Evolutionary conservation across 2,113 vertebrate genomes (phyloP), one percentile per base, ranked within the genome.

Genomic region (Oostethus manadensis): DNA sequence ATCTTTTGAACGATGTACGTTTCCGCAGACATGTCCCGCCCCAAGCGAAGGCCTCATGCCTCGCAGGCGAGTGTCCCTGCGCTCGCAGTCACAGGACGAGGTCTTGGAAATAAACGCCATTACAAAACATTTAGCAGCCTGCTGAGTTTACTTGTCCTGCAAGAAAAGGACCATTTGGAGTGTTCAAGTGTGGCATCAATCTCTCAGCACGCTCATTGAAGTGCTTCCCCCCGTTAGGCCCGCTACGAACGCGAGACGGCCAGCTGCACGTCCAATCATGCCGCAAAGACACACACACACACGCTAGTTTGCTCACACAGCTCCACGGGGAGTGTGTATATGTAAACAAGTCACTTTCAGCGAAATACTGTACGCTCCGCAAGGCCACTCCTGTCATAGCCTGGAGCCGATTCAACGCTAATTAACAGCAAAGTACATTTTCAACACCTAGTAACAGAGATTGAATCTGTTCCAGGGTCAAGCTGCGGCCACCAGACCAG

Each of bases 341-440:
- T 79, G 74, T 78, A 84, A 84, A 84, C 77, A 76, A 82, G 77
- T 82, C 77, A 66, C 76, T 74, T 58, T 74, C 73, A 51, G 71
- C 56, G 66, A 76, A 66, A 68, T 64, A 23, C n/a, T n/a, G n/a
- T n/a, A n/a, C 54, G 58, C 29, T 26, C 23, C 23, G 5, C 10
- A 58, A 74, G 8, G 10, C 9, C 10, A 38, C 35, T 11, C 35
- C 35, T 38, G 8, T 38, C 35, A 11, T 38, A 38, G 35, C 10
- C 10, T 10, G 35, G 35, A 11, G 35, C 23, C 3, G 5, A 26
- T 26, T 26, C 23, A 26, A 26, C 23, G 5, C 2, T 26, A 2
- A 26, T 26, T 26, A 26, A 26, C 23, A 26, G 23, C 23, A 26
- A 26, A 26, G 23, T 26, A 26, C 23, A 26, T 26, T 26, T 26